Evolutionary conservation across 2,797 vertebrate genomes (phyloP).

Genomic region (Protosalanx chinensis): DNA sequence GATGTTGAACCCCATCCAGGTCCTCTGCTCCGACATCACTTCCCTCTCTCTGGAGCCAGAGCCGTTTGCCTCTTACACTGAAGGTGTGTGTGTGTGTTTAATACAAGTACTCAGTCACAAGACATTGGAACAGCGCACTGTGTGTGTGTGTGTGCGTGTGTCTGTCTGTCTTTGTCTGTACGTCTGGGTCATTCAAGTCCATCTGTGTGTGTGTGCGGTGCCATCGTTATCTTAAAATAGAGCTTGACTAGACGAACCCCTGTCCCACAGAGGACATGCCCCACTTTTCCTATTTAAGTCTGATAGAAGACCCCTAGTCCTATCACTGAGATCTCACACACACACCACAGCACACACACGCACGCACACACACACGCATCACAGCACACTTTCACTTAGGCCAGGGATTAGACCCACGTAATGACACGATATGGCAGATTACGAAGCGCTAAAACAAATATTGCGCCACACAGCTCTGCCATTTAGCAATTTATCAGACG

Average conservation of each 20-base stretch:
- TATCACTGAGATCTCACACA: neutral
- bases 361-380: constrained; percentile 44
- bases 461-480: neutral
- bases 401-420: neutral
- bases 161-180: constrained; percentile 33
- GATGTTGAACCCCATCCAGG: constrained; percentile 81
- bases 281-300: constrained; percentile 22
- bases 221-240: constrained; percentile 54
- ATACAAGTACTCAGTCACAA: neutral
- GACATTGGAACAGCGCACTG: constrained; percentile 1
- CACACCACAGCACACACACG: constrained; percentile 10
- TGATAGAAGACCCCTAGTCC: neutral
- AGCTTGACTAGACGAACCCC: constrained; percentile 36
- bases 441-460: too few species aligned
- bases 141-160: constrained; percentile 5
- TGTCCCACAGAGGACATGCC: constrained; percentile 33
- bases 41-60: constrained; percentile 79
- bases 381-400: neutral
- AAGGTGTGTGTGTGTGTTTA: constrained; percentile 71
- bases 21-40: constrained; percentile 80
- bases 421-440: neutral
- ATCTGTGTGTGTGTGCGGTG: constrained; percentile 22
- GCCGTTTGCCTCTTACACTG: constrained; percentile 79
- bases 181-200: constrained; percentile 10
- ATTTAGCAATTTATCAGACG: too few species aligned